Conservation (phyloP, 2,797 vertebrate genomes). For the Gambusia yucatana region DNA sequence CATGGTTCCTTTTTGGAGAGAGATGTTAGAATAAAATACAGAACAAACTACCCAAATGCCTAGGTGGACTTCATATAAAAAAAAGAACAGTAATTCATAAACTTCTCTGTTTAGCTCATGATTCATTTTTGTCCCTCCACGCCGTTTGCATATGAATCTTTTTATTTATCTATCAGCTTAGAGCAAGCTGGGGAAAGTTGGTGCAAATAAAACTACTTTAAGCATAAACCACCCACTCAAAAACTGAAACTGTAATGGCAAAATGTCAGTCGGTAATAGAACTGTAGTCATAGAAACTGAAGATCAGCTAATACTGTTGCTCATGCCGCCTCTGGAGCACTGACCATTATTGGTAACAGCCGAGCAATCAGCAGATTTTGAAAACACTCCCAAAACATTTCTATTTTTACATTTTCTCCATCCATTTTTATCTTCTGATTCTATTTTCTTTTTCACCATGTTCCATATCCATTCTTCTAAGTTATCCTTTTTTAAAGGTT, state of each 20-base stretch:
- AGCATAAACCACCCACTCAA: constrained; percentile 56
- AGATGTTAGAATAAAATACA: constrained; percentile 42
- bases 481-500: not conserved
- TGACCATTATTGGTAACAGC: constrained; percentile 55
- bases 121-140: constrained; percentile 10
- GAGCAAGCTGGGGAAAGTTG: constrained; percentile 37
- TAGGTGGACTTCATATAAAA: not conserved
- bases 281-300: constrained; percentile 70
- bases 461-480: not conserved
- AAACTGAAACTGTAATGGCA: constrained; percentile 32
- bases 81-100: constrained; percentile 16
- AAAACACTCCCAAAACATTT: constrained; percentile 27
- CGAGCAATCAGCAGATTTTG: constrained; percentile 32
- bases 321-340: constrained; percentile 37
- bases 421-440: constrained; percentile 6
- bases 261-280: constrained; percentile 60
- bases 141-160: constrained; percentile 1
- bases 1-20: constrained; percentile 20
- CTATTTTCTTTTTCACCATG: not conserved
- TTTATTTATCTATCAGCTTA: constrained; percentile 13
- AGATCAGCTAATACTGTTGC: constrained; percentile 48
- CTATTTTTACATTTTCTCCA: constrained; percentile 10
- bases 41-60: not conserved
- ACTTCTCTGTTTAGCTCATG: constrained; percentile 14
- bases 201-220: constrained; percentile 28